These are phyloP conservation scores for Heliconius eleuchia DNA, from an alignment of 1,140 invertebrate species.

Conservation along the genomic window DNA sequence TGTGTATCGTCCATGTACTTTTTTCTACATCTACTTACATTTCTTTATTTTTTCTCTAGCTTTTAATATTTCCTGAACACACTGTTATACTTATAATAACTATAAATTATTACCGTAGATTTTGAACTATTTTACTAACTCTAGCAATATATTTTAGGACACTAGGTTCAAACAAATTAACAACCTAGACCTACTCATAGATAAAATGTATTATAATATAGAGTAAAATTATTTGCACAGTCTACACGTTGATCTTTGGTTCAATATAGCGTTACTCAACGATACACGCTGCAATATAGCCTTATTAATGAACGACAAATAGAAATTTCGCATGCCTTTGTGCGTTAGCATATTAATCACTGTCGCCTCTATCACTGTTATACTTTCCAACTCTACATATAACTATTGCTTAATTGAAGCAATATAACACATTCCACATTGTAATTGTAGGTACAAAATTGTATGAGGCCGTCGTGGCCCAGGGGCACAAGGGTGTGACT, in stretches of 20 bases:
- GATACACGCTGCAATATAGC: conserved; percentile 51
- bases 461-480: too few species aligned
- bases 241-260: conserved; percentile 46
- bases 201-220: too few species aligned
- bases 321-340: conserved; percentile 67
- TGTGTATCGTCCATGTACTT: too few species aligned
- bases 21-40: too few species aligned
- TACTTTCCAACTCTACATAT: not conserved
- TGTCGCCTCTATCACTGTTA: conserved; percentile 32
- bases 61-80: too few species aligned
- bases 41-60: too few species aligned
- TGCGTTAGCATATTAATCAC: conserved; percentile 50
- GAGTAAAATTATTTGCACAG: not conserved
- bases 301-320: conserved; percentile 67
- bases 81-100: not conserved
- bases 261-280: conserved; percentile 45
- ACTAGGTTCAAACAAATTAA: too few species aligned
- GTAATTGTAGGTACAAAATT: not conserved
- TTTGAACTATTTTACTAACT: too few species aligned
- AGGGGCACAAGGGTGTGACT: too few species aligned
- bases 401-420: not conserved
- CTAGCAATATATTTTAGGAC: too few species aligned
- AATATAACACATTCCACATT: not conserved
- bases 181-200: too few species aligned
- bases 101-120: too few species aligned